Percentiles rank a stretch among this genome's conserved stretches.
Conservation (phyloP, 2,888 invertebrate species). For the Drosophila fulvimacula region DNA sequence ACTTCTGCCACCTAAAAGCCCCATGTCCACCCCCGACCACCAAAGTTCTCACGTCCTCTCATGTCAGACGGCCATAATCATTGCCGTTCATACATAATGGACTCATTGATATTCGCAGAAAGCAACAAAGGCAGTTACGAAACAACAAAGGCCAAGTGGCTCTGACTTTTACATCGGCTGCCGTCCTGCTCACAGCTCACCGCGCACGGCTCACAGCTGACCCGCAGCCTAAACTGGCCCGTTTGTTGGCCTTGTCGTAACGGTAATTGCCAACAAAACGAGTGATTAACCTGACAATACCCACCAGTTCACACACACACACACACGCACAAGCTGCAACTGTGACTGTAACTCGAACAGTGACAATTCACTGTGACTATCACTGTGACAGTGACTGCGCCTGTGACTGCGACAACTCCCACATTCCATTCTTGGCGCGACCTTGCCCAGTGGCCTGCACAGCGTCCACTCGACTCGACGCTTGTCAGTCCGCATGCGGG, state of each 20-base stretch:
- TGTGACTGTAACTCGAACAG: constrained; percentile 6
- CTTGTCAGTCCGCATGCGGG: neutral
- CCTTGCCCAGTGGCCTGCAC: constrained; percentile 42
- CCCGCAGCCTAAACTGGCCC: constrained; percentile 34
- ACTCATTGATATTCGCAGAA: constrained; percentile 74
- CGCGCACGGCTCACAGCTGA: constrained; percentile 21
- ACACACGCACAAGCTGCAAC: constrained; percentile 1
- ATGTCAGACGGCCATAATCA: constrained; percentile 79
- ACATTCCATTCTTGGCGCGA: constrained; percentile 52
- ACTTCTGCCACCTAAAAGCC: constrained; percentile 16
- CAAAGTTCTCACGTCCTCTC: constrained; percentile 52
- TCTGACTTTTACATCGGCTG: constrained; percentile 34
- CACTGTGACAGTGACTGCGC: constrained; percentile 2
- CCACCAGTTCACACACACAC: constrained; percentile 13
- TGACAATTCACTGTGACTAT: constrained; percentile 6
- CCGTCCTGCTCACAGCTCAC: neutral
- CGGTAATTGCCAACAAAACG: constrained; percentile 80
- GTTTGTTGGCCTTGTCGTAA: constrained; percentile 62
- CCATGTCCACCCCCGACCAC: neutral
- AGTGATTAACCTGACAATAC: constrained; percentile 77
- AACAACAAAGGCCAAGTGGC: constrained; percentile 52
- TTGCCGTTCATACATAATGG: constrained; percentile 76
- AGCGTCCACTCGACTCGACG: neutral
- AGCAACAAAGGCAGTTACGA: constrained; percentile 51
- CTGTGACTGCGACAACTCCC: constrained; percentile 27